Evolutionary conservation across 2,113 vertebrate species (phyloP), one percentile per base, ranked within the genome.

Genomic region (Brachyistius frenatus): DNA sequence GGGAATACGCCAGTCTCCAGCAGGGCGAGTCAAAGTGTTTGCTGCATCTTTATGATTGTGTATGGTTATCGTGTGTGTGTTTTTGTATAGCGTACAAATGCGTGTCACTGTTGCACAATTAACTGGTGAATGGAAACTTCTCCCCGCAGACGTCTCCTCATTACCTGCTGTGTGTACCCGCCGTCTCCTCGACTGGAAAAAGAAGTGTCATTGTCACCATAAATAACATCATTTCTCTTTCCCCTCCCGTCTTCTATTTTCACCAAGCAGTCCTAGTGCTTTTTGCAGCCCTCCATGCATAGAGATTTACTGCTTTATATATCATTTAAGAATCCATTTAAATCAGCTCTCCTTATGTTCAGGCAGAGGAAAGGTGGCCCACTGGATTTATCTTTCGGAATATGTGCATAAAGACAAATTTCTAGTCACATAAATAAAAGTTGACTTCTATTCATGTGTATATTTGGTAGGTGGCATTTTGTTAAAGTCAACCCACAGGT

Each of bases 321-420:
- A 83, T 88, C 76, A 91, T 89, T 88, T 91, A 90, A 86, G 70
- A 78, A 87, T 87, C 76, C 66, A 83, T 86, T 88, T 87, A 81
- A 80, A 91, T 89, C 76, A 81, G 32, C 74, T 74, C 39, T 33
- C 70, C 81, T 80, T 80, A 84, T 89, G 81, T 75, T 91, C 66
- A 65, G 39, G 46, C 54, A 64, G 57, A 86, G 64, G 66, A 83
- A 76, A 76, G 72, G 44, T 63, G 54, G 46, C 58, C 82, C 11
- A 11, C 33, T 72, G 65, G 76, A 86, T 86, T 75, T 74, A 69
- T 76, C 41, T 73, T 37, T 44, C 1, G 2, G 6, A 52, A 60
- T 65, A 44, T 81, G 41, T 53, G 61, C 16, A 46, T 73, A 9
- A 67, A 49, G 73, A 70, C 64, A 57, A n/a, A 73, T 60, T 73